Conservation (phyloP, 2,797 vertebrate genomes). For the Coregonus sp. region DNA sequence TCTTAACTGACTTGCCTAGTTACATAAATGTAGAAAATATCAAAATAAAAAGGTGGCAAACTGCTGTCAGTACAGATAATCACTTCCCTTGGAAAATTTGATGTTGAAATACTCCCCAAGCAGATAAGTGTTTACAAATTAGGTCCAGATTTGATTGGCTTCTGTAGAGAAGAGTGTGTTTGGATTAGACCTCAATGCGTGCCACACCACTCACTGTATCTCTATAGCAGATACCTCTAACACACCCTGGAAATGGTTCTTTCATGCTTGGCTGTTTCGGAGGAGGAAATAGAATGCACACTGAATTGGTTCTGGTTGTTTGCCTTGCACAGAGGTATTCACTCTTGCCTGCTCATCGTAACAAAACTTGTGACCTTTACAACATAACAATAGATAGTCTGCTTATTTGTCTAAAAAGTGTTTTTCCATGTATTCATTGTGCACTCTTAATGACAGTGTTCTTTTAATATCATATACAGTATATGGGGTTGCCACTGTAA, state of each 20-base stretch:
- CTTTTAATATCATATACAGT: constrained; percentile 37
- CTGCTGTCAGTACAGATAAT: constrained; percentile 79
- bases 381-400: constrained; percentile 60
- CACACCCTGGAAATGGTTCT: constrained; percentile 70
- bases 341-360: constrained; percentile 56
- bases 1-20: too few relatives aligned
- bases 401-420: constrained; percentile 49
- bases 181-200: constrained; percentile 65
- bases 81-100: constrained; percentile 77
- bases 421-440: constrained; percentile 38
- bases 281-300: constrained; percentile 51
- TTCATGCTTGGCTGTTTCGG: constrained; percentile 70
- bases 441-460: constrained; percentile 44
- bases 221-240: constrained; percentile 56
- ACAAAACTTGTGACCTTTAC: constrained; percentile 69
- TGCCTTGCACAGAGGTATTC: constrained; percentile 25
- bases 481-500: not conserved
- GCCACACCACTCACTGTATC: constrained; percentile 61
- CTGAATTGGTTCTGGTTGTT: constrained; percentile 47
- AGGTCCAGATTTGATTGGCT: constrained; percentile 82
- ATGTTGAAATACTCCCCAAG: constrained; percentile 80
- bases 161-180: constrained; percentile 72
- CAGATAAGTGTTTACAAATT: constrained; percentile 83
- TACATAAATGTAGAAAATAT: too few relatives aligned
- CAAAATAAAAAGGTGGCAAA: constrained; percentile 59